Conservation (phyloP, 2,113 vertebrate species). For the Antigone vipio region DNA sequence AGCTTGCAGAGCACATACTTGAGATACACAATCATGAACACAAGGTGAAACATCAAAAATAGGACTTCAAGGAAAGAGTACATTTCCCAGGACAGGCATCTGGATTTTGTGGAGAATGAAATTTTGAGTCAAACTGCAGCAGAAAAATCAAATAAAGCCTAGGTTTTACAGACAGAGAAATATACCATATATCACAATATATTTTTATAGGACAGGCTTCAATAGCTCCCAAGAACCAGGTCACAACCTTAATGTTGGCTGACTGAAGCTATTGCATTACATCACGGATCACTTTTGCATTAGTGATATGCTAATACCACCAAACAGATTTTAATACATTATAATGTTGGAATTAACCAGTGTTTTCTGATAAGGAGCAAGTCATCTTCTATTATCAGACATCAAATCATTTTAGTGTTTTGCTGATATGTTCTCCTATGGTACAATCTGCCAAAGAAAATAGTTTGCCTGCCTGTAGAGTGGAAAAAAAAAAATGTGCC, state of each 20-base stretch:
- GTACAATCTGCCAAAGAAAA: conserved; percentile 10
- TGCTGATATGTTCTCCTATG: background rate
- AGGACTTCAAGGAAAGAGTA: background rate
- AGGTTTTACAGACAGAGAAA: background rate
- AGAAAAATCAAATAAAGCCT: conserved; percentile 4
- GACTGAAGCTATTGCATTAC: background rate
- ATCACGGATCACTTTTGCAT: background rate
- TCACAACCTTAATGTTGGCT: background rate
- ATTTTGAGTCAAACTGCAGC: conserved; percentile 16
- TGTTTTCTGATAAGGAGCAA: conserved; percentile 9
- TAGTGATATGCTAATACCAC: background rate
- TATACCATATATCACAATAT: background rate
- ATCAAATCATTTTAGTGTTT: conserved; percentile 23
- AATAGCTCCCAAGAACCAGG: background rate
- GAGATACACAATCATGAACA: background rate
- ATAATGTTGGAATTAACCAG: conserved; percentile 9
- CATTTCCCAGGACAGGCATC: background rate
- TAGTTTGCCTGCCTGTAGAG: background rate
- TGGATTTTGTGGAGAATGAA: background rate
- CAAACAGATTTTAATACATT: background rate
- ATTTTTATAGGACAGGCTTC: conserved; percentile 11
- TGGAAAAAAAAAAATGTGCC: background rate
- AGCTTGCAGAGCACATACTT: background rate
- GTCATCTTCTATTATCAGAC: conserved; percentile 13
- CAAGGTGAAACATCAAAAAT: background rate